Base-by-base conservation (phyloP, 2,113 vertebrate species). In the Cervus canadensis region DNA sequence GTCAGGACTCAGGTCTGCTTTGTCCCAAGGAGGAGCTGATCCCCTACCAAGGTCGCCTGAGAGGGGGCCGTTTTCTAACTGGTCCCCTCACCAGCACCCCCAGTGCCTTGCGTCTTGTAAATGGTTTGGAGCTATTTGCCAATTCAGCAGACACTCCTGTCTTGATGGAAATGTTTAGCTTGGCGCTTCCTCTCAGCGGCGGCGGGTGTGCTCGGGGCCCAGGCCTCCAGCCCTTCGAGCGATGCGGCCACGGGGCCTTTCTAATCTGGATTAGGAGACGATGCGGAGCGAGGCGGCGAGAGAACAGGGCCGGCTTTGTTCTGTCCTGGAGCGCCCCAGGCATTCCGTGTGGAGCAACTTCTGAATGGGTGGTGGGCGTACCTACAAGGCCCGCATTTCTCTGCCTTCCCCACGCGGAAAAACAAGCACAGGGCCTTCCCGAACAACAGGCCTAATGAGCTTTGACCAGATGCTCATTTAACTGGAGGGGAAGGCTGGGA, bases 251-350 rank as follows among this genome's bases (percentile, higher is more conserved):
- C 50, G n/a, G 59, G 0, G 15, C 84, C 7, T 19, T 82, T 57
- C 64, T 7, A 83, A 83, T 54, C 59, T 85, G 40, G 85, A 79
- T 98, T 87, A 96, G 95, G 96, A 97, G 25, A 43, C 23, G 83
- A 54, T 16, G 1, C 10, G 26, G 25, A 94, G 92, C 10, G 2
- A 89, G 89, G 64, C 82, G 87, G 71, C 40, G 2, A 26, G 45
- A 92, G 93, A 96, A 64, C 10, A 98, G 97, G 76, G 95, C 36
- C 0, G 7, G 92, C 98, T 97, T 97, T 97, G 97, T 98, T 97
- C 17, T 30, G 88, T 36, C 0, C 7, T 0, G 2, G 45, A 45
- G 33, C 48, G 79, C 19, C 76, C 2, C 0, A 40, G 81, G 2
- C 8, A 7, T 25, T 64, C 43, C 16, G 48, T 48, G 9, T 87